phyloP scores from a whole-genome alignment of 2,797 vertebrate genomes.

The Lacerta agilis region DNA sequence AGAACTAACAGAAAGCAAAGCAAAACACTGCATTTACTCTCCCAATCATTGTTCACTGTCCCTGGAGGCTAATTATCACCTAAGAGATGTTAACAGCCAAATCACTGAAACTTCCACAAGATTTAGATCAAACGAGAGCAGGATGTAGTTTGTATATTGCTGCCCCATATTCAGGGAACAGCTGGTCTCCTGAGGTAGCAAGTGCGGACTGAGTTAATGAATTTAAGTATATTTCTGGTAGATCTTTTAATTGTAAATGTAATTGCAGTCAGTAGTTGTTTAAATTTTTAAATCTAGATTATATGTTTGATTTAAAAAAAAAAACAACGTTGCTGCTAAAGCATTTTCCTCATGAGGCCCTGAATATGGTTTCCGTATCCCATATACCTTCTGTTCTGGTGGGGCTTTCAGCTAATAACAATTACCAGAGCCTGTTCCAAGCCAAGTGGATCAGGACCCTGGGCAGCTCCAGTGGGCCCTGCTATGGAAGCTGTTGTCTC shows the following conservation, averaged over 20 bases:
- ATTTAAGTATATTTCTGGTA: conserved; percentile 70
- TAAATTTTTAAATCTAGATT: conserved; percentile 63
- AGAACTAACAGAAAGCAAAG: conserved; percentile 39
- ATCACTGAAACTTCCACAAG: conserved; percentile 64
- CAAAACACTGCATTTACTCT: conserved; percentile 57
- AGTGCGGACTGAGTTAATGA: conserved; percentile 70
- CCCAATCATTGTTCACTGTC: conserved; percentile 58
- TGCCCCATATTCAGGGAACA: conserved; percentile 62
- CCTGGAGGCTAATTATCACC: conserved; percentile 66
- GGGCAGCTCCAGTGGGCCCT: neutral
- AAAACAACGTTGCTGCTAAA: neutral
- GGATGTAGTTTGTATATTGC: conserved; percentile 70
- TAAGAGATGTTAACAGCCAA: conserved; percentile 71
- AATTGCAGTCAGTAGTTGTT: conserved; percentile 69
- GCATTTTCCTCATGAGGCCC: conserved; percentile 11
- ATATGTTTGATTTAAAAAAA: conserved; percentile 42
- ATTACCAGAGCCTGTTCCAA: neutral
- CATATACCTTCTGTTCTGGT: neutral
- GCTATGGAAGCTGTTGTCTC: neutral
- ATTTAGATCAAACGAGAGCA: conserved; percentile 71
- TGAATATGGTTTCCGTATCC: conserved; percentile 21
- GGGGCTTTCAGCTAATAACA: too few species aligned
- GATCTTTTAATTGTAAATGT: conserved; percentile 69
- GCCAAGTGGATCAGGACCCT: neutral
- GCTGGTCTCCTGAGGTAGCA: conserved; percentile 65